Percentiles rank a stretch among this genome's conserved stretches.
phyloP scores from a whole-genome alignment of 2,797 vertebrate genomes.

The Remorina albescens region DNA sequence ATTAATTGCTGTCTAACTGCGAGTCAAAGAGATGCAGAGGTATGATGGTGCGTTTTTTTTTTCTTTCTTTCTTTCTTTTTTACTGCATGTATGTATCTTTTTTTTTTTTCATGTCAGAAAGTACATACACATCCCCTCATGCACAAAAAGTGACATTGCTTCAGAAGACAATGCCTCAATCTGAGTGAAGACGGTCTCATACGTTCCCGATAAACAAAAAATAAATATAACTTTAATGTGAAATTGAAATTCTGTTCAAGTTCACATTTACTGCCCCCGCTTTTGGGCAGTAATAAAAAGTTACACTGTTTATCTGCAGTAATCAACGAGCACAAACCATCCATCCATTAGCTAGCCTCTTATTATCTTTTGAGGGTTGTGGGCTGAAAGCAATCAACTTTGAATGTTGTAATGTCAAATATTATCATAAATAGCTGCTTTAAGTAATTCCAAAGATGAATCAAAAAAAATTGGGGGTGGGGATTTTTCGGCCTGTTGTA shows the following conservation, averaged over 20 bases:
- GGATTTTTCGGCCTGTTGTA: too few species aligned
- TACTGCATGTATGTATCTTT: too few species aligned
- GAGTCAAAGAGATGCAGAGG: constrained; percentile 38
- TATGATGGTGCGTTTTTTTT: constrained; percentile 13
- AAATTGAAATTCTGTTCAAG: neutral
- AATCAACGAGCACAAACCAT: neutral
- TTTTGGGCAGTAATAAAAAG: neutral
- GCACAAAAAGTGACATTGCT: neutral
- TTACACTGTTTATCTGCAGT: neutral
- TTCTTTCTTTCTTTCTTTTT: too few species aligned
- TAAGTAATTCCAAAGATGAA: too few species aligned
- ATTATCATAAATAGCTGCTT: too few species aligned
- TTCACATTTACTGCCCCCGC: neutral
- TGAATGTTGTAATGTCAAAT: too few species aligned
- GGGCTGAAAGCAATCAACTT: too few species aligned
- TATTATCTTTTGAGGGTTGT: too few species aligned
- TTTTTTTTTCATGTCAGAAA: too few species aligned
- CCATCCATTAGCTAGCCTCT: too few species aligned
- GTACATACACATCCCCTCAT: neutral
- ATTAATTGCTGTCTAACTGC: constrained; percentile 62
- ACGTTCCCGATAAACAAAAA: neutral
- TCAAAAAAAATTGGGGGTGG: too few species aligned
- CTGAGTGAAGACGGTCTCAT: neutral
- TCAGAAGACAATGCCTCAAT: neutral
- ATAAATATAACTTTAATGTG: neutral